These are phyloP conservation scores for Seira ritae DNA, from an alignment of 2,888 invertebrate genomes.

Conservation along the genomic window DNA sequence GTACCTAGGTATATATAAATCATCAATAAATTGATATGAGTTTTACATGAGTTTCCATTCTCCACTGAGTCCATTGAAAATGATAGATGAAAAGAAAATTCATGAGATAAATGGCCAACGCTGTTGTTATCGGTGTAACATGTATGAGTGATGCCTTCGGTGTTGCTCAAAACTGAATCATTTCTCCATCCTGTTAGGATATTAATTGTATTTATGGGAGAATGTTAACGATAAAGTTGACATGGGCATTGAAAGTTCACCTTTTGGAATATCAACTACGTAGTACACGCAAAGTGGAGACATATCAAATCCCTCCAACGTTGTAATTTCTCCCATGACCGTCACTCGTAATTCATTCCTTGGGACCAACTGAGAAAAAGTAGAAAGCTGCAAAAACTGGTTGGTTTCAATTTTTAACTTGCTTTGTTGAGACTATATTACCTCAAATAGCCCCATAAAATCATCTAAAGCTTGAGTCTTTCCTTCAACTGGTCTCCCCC, in stretches of 20 bases:
- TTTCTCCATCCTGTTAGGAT: conserved; percentile 68
- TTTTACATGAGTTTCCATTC: conserved; percentile 51
- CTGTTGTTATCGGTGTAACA: conserved; percentile 60
- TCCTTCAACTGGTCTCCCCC: too few relatives aligned
- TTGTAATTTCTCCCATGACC: conserved; percentile 69
- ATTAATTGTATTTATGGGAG: too few relatives aligned
- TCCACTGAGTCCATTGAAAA: conserved; percentile 66
- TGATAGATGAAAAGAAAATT: conserved; percentile 67
- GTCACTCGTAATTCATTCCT: conserved; percentile 60
- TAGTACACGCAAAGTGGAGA: conserved; percentile 70
- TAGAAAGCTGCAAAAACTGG: not conserved
- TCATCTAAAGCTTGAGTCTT: not conserved
- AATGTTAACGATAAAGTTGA: not conserved
- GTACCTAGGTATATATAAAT: not conserved
- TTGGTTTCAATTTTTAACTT: not conserved
- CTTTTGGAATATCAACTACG: conserved; percentile 68
- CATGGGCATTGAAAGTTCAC: conserved; percentile 34
- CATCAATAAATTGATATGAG: not conserved
- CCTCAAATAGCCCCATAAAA: not conserved
- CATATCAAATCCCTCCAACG: conserved; percentile 66
- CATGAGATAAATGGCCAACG: conserved; percentile 69
- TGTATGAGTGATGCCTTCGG: conserved; percentile 70
- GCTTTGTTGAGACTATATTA: too few relatives aligned
- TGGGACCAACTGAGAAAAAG: conserved; percentile 51
- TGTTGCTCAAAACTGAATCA: conserved; percentile 61